Base-by-base conservation (phyloP, 2,797 vertebrate genomes). In the Brachyrhaphis roseni region DNA sequence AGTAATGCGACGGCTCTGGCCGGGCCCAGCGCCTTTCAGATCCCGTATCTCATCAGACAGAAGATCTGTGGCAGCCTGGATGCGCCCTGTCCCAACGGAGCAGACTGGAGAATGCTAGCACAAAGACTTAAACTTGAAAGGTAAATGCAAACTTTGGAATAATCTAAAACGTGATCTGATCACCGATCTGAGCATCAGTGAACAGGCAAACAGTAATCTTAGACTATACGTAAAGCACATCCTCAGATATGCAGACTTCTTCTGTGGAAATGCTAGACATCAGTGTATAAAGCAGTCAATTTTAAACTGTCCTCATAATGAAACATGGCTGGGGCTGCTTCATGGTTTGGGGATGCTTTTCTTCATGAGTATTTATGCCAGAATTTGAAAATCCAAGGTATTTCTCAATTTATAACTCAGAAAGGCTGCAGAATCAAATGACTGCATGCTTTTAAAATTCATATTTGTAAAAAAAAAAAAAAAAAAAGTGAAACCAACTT, bases 31-130 rank as follows among this genome's bases (percentile, higher is more conserved):
- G 98, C 98, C 91, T 99, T 99, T 94, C 99, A 99, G 97, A 99
- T 99, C 94, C 98, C 98, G 68, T 99, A 99, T 96, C 98, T 99
- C 94, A 98, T 99, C 96, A 97, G 98, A 93, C 98, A 99, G 95
- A 99, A 99, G 96, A 99, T 99, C 95, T 99, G 98, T 96, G 97
- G 97, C 96, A 99, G 98, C 95, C 95, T 99, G 94, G 98, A 99
- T 73, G 95, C 97, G 0, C 97, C 97, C 0, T 98, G 97, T 84
- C 97, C 97, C 84, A 97, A 97, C 53, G 98, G 98, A 88, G 97
- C 98, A 0, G 98, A 99, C 95, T 99, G 98, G 98, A 97, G 97
- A 93, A 97, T 96, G 83, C 95, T 99, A 90, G 98, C 98, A 85
- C 98, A 99, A 95, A 99, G 98, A 94, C 97, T 99, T 80, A 97